A percentile compares a stretch with the other conserved stretches of the same genome.
These are phyloP conservation scores for Caenorhabditis sulstoni DNA, from an alignment of 2,888 invertebrate species.

Conservation along the genomic window DNA sequence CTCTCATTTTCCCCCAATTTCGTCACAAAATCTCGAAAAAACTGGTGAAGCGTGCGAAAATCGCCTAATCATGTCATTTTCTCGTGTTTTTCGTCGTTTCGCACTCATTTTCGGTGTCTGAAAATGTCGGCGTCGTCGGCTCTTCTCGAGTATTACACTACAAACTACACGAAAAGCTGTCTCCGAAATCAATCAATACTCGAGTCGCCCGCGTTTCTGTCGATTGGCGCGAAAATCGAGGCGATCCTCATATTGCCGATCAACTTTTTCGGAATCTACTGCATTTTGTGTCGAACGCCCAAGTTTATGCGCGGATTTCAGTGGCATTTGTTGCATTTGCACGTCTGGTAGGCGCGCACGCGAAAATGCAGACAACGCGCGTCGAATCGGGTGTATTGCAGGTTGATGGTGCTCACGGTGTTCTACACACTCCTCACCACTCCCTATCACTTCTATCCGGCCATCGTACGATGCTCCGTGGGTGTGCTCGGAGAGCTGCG, in stretches of 20 bases:
- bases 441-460: conserved; percentile 34
- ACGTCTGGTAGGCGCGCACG: conserved; percentile 13
- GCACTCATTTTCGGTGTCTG: no score
- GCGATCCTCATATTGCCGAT: conserved; percentile 22
- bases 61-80: no score
- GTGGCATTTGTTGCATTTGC: conserved; percentile 34
- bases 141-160: conserved; percentile 22
- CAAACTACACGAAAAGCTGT: conserved; percentile 24
- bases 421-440: conserved; percentile 44
- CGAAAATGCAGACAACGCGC: neutral
- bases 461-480: conserved; percentile 32
- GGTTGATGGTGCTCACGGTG: conserved; percentile 21
- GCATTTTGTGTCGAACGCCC: conserved; percentile 26
- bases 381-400: neutral
- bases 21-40: no score
- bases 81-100: no score
- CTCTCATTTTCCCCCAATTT: no score
- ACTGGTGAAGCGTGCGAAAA: no score
- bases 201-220: conserved; percentile 31
- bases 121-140: neutral
- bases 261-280: conserved; percentile 33
- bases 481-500: conserved; percentile 13
- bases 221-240: conserved; percentile 24
- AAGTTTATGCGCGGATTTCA: conserved; percentile 33
- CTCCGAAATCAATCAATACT: conserved; percentile 6